Evolutionary conservation across 2,888 invertebrate genomes (phyloP), one percentile per base, ranked within the genome.

Genomic region (Caenorhabditis sp.): DNA sequence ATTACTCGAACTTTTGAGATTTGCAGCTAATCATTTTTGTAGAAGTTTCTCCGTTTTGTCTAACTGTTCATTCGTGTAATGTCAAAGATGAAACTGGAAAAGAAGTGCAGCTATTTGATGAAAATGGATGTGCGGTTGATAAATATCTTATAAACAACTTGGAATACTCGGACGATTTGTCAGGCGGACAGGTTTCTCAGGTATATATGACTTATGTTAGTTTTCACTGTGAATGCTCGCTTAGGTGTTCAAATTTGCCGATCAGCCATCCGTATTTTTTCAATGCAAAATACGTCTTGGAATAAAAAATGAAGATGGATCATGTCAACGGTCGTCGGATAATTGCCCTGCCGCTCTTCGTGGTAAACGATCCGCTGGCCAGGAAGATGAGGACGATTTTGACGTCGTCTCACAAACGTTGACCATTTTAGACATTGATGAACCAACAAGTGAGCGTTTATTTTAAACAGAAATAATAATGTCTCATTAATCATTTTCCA

Each of bases 201-300:
- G 83, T 82, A 41, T 27, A 8, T 46, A 3, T 27, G 1, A 26
- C n/a, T 27, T n/a, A 13, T 13, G 24, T 4, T 1, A 26, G 26
- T 1, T 1, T 3, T 46, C 13, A 27, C n/a, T 26, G 2, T 27
- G 20, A 20, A 20, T 32, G n/a, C 8, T 8, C 32, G 53, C 72
- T n/a, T 56, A 84, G 85, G 87, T 88, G 2, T 88, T 85, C 84
- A 88, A 88, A 72, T 87, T 86, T 53, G 87, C 87, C 11, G 87
- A 87, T 52, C 84, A 86, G 48, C 82, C 85, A 2, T 84, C 85
- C 1, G 78, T 87, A 3, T 87, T 85, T 71, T 87, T 87, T 79
- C 84, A 87, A 68, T 87, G 87, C 53, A 86, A 86, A 58, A 85
- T 87, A 24, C 62, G 86, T 39, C 75, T 87, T 8, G 79, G 81